These are phyloP conservation scores for Deladenus siricidicola DNA, from an alignment of 2,888 invertebrate species.

Conservation along the genomic window DNA sequence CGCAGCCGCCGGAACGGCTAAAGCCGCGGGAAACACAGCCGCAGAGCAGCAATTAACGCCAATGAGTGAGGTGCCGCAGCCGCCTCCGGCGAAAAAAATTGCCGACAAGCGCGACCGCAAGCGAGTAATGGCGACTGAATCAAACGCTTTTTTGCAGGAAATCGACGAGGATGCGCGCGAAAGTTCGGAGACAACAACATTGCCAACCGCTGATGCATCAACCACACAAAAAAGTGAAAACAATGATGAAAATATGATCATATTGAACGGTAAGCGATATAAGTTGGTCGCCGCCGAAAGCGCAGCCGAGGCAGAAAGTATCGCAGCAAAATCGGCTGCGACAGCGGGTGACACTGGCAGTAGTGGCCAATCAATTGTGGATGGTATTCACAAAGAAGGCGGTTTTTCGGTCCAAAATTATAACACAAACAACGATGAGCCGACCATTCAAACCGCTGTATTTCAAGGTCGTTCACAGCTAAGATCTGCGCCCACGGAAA, in stretches of 20 bases:
- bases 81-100: neutral
- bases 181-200: neutral
- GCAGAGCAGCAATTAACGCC: no score
- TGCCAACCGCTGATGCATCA: neutral
- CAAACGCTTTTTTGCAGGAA: conserved; percentile 12
- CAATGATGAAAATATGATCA: conserved; percentile 8
- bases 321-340: no score
- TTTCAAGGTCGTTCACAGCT: neutral
- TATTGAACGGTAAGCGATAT: conserved; percentile 16
- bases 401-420: no score
- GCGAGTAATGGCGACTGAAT: conserved; percentile 3
- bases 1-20: neutral
- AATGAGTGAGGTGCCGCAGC: no score
- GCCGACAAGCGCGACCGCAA: neutral
- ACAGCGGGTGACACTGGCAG: no score
- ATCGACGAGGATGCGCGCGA: conserved; percentile 1
- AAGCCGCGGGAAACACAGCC: neutral
- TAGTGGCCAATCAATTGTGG: no score
- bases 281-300: conserved; percentile 13
- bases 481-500: conserved; percentile 3
- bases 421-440: neutral
- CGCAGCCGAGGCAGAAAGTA: no score
- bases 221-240: neutral
- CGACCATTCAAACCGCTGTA: neutral
- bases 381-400: no score